These are phyloP conservation scores for Sisyra terminalis DNA, from an alignment of 2,888 invertebrate genomes.

Conservation along the genomic window DNA sequence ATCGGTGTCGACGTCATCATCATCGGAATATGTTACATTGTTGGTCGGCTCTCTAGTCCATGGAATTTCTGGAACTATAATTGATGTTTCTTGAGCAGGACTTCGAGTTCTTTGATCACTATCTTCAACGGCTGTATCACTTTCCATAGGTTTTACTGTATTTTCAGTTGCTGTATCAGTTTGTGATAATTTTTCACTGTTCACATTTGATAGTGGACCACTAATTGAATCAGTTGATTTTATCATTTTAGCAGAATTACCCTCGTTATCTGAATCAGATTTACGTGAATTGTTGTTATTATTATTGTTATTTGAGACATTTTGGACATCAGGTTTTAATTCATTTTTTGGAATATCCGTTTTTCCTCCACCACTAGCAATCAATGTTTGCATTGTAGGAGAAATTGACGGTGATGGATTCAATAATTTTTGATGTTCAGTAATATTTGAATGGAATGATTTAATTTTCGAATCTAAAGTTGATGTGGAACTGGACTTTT, in stretches of 20 bases:
- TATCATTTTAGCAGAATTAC: not conserved
- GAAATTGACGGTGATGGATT: slow-evolving; percentile 59
- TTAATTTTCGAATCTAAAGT: slow-evolving; percentile 72
- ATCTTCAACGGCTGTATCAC: slow-evolving; percentile 21
- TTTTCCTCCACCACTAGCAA: slow-evolving; percentile 13
- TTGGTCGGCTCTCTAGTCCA: slow-evolving; percentile 28
- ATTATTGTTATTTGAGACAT: too few species aligned
- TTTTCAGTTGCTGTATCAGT: slow-evolving; percentile 9
- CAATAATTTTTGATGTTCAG: slow-evolving; percentile 73
- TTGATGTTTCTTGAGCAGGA: slow-evolving; percentile 45
- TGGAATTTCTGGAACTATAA: slow-evolving; percentile 44
- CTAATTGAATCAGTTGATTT: slow-evolving; percentile 7
- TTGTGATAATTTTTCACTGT: slow-evolving; percentile 4
- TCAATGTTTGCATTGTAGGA: slow-evolving; percentile 46
- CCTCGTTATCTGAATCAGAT: slow-evolving; percentile 6
- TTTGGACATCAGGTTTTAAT: slow-evolving; percentile 9
- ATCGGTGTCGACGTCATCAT: slow-evolving; percentile 40
- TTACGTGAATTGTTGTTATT: not conserved
- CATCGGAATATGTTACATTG: slow-evolving; percentile 24
- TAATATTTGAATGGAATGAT: slow-evolving; percentile 69
- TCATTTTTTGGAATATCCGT: not conserved
- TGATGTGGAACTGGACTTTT: slow-evolving; percentile 70
- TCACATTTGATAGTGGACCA: slow-evolving; percentile 1
- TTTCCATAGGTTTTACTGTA: slow-evolving; percentile 5
- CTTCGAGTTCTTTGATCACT: slow-evolving; percentile 34